Evolutionary conservation across 1,140 invertebrate genomes (phyloP).

Genomic region (Hetaerina americana): DNA sequence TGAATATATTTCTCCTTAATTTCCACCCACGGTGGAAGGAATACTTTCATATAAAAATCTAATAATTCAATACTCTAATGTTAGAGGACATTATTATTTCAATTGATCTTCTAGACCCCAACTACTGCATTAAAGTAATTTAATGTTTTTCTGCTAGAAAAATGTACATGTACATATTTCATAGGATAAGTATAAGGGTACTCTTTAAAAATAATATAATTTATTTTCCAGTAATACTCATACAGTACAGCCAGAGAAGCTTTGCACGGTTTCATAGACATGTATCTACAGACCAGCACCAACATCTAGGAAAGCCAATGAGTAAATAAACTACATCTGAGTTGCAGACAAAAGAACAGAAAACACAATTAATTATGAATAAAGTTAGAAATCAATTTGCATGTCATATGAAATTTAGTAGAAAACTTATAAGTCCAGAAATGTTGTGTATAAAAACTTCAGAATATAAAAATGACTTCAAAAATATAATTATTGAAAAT

Average conservation of each 20-base stretch:
- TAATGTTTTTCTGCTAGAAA: too few species aligned
- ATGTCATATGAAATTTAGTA: not conserved
- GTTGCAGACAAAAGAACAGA: not conserved
- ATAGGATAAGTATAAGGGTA: too few species aligned
- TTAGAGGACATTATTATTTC: too few species aligned
- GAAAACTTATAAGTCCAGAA: not conserved
- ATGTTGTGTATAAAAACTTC: not conserved
- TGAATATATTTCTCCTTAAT: too few species aligned
- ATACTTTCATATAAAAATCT: too few species aligned
- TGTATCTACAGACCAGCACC: not conserved
- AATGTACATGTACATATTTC: too few species aligned
- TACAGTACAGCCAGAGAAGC: not conserved
- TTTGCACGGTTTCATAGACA: not conserved
- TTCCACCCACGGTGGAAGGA: too few species aligned
- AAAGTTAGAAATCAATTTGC: not conserved
- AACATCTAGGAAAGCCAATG: not conserved
- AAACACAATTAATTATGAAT: not conserved
- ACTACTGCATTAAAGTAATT: too few species aligned
- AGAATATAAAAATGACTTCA: not conserved
- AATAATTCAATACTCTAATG: too few species aligned
- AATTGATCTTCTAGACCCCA: too few species aligned
- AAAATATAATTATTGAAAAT: not conserved
- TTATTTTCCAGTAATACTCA: not conserved
- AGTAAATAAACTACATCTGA: not conserved
- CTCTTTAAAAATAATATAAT: conserved; percentile 1